Percentiles rank a stretch among this genome's conserved stretches.
Conservation (phyloP, 2,888 invertebrate species). For the Nomada fucata region DNA sequence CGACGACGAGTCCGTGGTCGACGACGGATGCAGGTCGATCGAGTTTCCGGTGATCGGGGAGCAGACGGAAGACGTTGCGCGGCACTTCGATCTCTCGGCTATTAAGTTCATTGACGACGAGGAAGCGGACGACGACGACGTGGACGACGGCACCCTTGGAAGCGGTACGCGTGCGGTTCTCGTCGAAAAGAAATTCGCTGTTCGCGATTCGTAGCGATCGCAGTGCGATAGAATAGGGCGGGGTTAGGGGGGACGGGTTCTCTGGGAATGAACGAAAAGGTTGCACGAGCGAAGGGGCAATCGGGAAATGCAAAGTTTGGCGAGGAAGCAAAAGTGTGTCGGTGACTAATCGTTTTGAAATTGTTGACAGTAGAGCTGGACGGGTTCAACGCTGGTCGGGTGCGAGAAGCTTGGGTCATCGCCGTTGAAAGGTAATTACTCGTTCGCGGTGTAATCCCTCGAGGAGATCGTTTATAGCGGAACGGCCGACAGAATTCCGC, state of each 20-base stretch:
- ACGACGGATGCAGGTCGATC: constrained; percentile 69
- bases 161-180: constrained; percentile 49
- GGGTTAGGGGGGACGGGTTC: background rate
- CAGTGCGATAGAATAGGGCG: too few relatives aligned
- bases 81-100: constrained; percentile 78
- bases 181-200: background rate
- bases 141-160: constrained; percentile 42
- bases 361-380: constrained; percentile 81
- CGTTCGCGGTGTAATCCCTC: background rate
- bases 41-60: constrained; percentile 22
- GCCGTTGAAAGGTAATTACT: constrained; percentile 95
- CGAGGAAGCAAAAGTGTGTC: background rate
- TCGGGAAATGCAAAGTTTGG: background rate
- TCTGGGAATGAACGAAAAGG: background rate
- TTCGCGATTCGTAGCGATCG: background rate
- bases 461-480: background rate
- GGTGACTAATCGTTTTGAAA: constrained; percentile 54
- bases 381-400: constrained; percentile 80
- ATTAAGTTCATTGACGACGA: constrained; percentile 82
- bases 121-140: constrained; percentile 71
- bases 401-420: constrained; percentile 99
- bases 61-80: constrained; percentile 51
- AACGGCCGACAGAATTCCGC: background rate
- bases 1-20: constrained; percentile 68
- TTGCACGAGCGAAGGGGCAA: background rate